phyloP scores from a whole-genome alignment of 2,888 invertebrate species.

The Melinaea menophilus region DNA sequence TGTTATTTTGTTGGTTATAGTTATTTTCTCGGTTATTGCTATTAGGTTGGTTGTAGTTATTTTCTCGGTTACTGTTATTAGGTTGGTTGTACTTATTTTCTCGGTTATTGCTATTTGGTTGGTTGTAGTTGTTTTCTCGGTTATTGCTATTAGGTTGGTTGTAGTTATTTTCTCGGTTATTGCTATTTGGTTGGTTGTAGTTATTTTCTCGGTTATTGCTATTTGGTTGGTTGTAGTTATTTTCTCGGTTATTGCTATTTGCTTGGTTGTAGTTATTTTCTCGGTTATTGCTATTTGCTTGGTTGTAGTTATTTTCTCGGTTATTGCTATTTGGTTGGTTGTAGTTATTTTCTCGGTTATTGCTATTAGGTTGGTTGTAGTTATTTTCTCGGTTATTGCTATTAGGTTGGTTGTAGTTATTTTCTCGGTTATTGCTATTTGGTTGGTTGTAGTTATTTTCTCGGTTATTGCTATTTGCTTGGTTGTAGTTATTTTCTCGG shows the following conservation, averaged over 20 bases:
- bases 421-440: background rate
- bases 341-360: background rate
- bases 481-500: background rate
- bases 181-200: background rate
- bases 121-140: background rate
- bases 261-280: background rate
- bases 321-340: background rate
- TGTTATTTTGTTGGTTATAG: background rate
- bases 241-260: background rate
- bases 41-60: conserved; percentile 1
- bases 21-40: background rate
- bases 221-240: background rate
- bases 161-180: background rate
- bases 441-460: conserved; percentile 4
- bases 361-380: background rate
- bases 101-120: background rate
- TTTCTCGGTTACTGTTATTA: background rate
- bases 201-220: background rate
- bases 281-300: background rate
- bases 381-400: conserved; percentile 6
- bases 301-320: background rate
- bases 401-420: background rate
- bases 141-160: background rate
- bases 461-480: background rate
- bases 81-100: background rate